These are phyloP conservation scores for Rhadinocentrus ornatus DNA, from an alignment of 2,797 vertebrate genomes.

Conservation along the genomic window DNA sequence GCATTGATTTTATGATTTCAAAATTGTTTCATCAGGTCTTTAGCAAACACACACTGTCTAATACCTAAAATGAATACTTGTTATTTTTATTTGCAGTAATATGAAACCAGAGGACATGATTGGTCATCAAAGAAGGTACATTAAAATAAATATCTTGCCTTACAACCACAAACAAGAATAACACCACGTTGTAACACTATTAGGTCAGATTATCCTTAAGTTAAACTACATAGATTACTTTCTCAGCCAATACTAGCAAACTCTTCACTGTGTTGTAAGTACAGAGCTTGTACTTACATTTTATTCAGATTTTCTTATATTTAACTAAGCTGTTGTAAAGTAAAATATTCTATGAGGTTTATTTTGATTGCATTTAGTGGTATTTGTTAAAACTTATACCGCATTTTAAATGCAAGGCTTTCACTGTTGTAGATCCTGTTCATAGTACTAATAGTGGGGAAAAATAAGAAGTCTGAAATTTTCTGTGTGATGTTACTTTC, in stretches of 20 bases:
- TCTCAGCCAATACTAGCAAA: too few species aligned
- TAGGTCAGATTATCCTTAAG: not conserved
- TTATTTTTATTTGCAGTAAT: conserved; percentile 20
- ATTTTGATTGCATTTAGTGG: not conserved
- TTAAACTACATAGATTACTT: too few species aligned
- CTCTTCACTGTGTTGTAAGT: too few species aligned
- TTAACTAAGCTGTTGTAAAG: too few species aligned
- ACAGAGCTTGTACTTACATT: too few species aligned
- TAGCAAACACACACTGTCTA: not conserved
- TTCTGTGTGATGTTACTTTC: not conserved
- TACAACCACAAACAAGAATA: not conserved
- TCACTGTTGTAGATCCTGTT: not conserved
- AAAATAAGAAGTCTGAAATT: not conserved
- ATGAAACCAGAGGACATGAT: rapidly evolving
- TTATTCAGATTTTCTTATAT: too few species aligned
- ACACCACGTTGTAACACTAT: not conserved
- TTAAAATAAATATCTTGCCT: not conserved
- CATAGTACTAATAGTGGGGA: not conserved
- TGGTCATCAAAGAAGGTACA: conserved; percentile 42
- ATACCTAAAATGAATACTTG: not conserved
- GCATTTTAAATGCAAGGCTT: not conserved
- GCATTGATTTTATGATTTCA: not conserved
- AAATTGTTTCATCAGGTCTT: not conserved
- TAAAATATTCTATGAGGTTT: not conserved
- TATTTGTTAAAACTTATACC: not conserved